Evolutionary conservation across 2,797 vertebrate species (phyloP), one percentile per base, ranked within the genome.

Genomic region (Characodon lateralis): DNA sequence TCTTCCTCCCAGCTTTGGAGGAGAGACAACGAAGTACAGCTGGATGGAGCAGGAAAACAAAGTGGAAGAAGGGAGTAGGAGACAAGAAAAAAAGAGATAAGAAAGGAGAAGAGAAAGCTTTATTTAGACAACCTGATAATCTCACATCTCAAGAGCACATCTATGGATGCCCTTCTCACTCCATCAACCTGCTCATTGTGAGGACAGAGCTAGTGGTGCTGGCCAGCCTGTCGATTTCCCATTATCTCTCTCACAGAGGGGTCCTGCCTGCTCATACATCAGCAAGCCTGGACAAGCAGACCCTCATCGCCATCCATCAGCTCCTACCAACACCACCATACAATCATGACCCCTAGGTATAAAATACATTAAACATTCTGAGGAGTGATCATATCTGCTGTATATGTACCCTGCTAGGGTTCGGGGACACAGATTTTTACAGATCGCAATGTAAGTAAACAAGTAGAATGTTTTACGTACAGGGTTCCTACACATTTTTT

Each of bases 151-250:
- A 81, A 91, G 89, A 91, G 91, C 87, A 87, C 91, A 87, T 91
- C 92, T 90, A 88, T 76, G 85, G 89, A 89, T 90, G 90, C 80
- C 89, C 91, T 69, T 83, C 92, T 94, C 92, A 91, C 94, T 95
- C 94, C 92, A 95, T 95, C 94, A 95, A 86, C 81, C 85, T 78
- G 92, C 89, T 93, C 91, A 88, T 93, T 92, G 93, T 88, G 83
- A 91, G 88, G 93, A 93, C 87, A 85, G 91, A 93, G 91, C 92
- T 92, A 88, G 88, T 88, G 89, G 87, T 92, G 89, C 91, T 88
- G 92, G 94, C 93, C 90, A 84, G 93, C 93, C 92, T 96, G 95
- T 96, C 95, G 95, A 96, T 96, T 96, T 96, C 93, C 95, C 93
- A 96, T 96, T 96, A 96, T 95, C 95, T 95, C 92, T 94, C 93